phyloP scores from a whole-genome alignment of 2,888 invertebrate species.

The Cistogaster globosa region DNA sequence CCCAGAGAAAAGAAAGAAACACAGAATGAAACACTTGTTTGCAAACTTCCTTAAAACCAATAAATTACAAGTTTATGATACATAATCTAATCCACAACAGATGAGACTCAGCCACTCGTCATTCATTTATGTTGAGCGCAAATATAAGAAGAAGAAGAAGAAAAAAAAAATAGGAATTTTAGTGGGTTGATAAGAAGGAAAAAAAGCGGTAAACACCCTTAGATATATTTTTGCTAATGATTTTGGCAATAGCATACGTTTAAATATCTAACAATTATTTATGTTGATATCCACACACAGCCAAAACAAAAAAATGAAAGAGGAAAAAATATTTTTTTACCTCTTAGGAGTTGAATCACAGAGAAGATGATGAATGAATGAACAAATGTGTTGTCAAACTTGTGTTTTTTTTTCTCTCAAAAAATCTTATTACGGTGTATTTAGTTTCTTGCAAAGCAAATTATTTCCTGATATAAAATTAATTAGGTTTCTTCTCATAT shows the following conservation, averaged over 20 bases:
- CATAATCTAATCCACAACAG: constrained; percentile 82
- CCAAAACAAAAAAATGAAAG: not conserved
- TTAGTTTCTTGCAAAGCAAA: not conserved
- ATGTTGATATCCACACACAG: constrained; percentile 24
- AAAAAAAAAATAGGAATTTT: not conserved
- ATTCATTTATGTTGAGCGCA: constrained; percentile 31
- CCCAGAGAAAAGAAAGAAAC: constrained; percentile 1
- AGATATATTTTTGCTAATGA: constrained; percentile 34
- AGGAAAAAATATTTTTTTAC: not conserved
- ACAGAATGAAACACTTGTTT: constrained; percentile 59
- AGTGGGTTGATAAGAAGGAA: constrained; percentile 22
- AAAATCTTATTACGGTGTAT: not conserved
- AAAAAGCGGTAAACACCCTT: constrained; percentile 38
- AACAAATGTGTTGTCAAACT: not conserved
- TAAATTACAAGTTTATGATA: constrained; percentile 82
- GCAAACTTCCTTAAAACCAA: constrained; percentile 67
- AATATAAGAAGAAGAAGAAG: not conserved
- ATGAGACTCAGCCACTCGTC: constrained; percentile 75
- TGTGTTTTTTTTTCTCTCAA: not conserved
- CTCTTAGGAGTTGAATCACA: not conserved
- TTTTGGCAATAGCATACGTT: constrained; percentile 63
- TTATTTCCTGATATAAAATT: not conserved
- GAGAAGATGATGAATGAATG: constrained; percentile 31
- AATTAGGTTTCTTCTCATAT: too few species aligned
- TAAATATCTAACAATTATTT: constrained; percentile 57